Conservation (phyloP, 2,888 invertebrate species). For the Clistopyga incitator region DNA sequence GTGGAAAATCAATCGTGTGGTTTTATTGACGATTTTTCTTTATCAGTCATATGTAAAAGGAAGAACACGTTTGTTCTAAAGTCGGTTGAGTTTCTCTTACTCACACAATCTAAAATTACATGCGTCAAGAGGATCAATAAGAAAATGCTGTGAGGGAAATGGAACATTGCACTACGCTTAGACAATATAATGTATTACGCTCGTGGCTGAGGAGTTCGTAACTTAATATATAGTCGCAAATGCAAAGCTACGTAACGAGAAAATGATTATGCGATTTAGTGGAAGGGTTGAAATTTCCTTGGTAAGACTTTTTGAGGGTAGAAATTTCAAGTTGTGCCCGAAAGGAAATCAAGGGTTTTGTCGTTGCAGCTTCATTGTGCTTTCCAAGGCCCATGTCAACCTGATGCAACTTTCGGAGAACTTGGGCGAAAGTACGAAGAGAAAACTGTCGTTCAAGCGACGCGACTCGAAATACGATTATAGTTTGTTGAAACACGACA, state of each 20-base stretch:
- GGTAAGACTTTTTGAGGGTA: slow-evolving; percentile 8
- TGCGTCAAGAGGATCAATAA: background rate
- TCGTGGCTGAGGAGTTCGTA: slow-evolving; percentile 1
- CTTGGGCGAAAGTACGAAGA: slow-evolving; percentile 35
- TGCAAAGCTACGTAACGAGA: slow-evolving; percentile 32
- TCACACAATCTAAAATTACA: background rate
- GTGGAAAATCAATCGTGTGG: too few species aligned
- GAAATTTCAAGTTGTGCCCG: slow-evolving; percentile 6
- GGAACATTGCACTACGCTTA: background rate
- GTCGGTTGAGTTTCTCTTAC: too few species aligned
- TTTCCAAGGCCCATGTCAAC: slow-evolving; percentile 21
- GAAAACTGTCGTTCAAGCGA: slow-evolving; percentile 53
- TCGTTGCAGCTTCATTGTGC: slow-evolving; percentile 15
- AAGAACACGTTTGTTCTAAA: too few species aligned
- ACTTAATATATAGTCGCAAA: slow-evolving; percentile 11
- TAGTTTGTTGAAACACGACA: slow-evolving; percentile 56
- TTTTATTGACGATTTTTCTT: too few species aligned
- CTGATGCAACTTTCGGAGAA: slow-evolving; percentile 23
- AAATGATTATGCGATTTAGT: slow-evolving; percentile 30
- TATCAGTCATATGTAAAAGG: too few species aligned
- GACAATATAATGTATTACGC: background rate
- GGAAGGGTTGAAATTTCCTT: background rate
- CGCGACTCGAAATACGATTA: slow-evolving; percentile 58
- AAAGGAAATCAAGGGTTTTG: slow-evolving; percentile 50
- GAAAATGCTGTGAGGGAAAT: too few species aligned